A percentile compares a stretch with the other conserved stretches of the same genome.
Conservation (phyloP, 2,113 vertebrate genomes). For the Carassius gibelio region DNA sequence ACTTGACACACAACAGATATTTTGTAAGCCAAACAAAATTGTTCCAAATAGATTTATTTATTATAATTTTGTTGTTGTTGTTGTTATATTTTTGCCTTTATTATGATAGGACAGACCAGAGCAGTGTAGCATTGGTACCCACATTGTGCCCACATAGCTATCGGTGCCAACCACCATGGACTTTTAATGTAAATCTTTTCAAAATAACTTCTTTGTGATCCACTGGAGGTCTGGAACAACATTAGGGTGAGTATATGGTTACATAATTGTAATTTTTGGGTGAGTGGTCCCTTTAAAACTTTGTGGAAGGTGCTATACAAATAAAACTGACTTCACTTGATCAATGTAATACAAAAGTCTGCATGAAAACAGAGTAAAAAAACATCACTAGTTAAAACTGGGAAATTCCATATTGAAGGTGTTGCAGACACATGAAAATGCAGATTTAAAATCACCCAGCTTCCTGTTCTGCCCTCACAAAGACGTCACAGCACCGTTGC, state of each 20-base stretch:
- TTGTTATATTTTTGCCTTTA: too few species aligned
- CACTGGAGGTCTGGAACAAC: neutral
- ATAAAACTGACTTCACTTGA: neutral
- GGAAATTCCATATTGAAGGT: conserved; percentile 8
- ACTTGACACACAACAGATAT: too few species aligned
- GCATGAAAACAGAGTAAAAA: neutral
- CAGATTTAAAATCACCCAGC: conserved; percentile 17
- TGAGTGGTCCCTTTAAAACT: neutral
- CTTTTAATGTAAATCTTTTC: too few species aligned
- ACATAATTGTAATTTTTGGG: neutral
- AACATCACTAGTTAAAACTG: neutral
- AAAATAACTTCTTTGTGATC: neutral
- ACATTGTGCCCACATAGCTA: too few species aligned
- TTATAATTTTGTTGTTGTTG: too few species aligned
- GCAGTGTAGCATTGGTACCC: too few species aligned
- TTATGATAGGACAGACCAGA: too few species aligned
- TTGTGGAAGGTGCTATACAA: neutral
- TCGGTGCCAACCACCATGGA: too few species aligned
- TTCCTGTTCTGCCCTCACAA: neutral
- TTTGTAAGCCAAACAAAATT: too few species aligned
- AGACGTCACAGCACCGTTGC: neutral
- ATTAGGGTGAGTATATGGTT: neutral
- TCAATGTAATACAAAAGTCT: neutral
- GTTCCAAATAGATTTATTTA: too few species aligned
- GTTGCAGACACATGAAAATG: conserved; percentile 2